A percentile compares a stretch with the other conserved stretches of the same genome.
phyloP scores from a whole-genome alignment of 2,797 vertebrate species.

The Tauraco hartlaubi region DNA sequence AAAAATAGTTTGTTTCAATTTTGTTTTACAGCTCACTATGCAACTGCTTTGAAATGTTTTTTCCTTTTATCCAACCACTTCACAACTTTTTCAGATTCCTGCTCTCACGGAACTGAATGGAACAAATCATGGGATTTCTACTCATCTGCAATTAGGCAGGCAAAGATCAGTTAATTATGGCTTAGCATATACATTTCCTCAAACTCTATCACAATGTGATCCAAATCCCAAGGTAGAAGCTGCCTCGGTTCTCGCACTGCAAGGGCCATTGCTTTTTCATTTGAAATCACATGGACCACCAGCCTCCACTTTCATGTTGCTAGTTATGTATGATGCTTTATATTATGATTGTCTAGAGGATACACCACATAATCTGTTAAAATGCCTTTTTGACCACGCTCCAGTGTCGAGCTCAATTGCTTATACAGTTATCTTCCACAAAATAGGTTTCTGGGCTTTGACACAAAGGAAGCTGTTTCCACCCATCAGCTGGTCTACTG shows the following conservation, averaged over 20 bases:
- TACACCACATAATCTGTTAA: not conserved
- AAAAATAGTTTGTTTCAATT: conserved; percentile 20
- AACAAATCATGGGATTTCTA: not conserved
- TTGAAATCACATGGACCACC: not conserved
- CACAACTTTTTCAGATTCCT: not conserved
- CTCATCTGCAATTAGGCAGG: not conserved
- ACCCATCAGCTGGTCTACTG: not conserved
- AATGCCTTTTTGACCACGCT: not conserved
- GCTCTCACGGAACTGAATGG: not conserved
- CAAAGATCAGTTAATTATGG: not conserved
- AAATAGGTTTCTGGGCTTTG: not conserved
- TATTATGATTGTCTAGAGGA: not conserved
- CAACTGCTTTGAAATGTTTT: not conserved
- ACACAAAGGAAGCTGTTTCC: not conserved
- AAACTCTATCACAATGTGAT: not conserved
- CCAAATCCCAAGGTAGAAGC: not conserved
- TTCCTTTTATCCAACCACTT: not conserved
- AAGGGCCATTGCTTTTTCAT: not conserved
- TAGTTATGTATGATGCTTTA: not conserved
- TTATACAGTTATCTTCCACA: not conserved
- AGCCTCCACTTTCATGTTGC: not conserved
- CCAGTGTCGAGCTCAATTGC: not conserved
- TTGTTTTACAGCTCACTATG: not conserved
- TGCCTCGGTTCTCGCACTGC: not conserved
- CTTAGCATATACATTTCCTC: not conserved